Conservation (phyloP, 2,888 invertebrate genomes). For the Altica lythri region DNA sequence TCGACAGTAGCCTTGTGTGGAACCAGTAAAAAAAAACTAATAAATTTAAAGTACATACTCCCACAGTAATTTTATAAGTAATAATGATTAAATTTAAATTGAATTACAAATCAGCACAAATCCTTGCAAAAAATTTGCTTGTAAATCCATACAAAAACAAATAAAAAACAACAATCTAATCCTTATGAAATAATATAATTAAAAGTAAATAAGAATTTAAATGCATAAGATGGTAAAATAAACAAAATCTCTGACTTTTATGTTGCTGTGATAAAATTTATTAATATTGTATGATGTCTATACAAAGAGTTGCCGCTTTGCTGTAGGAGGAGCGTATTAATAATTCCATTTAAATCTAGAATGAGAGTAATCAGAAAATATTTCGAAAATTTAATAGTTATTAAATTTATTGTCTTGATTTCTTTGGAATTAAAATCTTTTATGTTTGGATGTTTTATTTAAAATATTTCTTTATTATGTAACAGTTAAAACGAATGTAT, state of each 20-base stretch:
- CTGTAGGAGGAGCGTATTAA: constrained; percentile 34
- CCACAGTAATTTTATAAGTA: too few relatives aligned
- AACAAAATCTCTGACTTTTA: constrained; percentile 34
- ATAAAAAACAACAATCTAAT: constrained; percentile 9
- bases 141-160: neutral
- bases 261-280: constrained; percentile 32
- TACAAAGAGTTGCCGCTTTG: constrained; percentile 34
- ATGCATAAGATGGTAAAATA: constrained; percentile 36
- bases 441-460: too few relatives aligned
- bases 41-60: too few relatives aligned
- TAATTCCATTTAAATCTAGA: constrained; percentile 23
- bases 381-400: constrained; percentile 12
- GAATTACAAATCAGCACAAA: too few relatives aligned
- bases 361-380: too few relatives aligned
- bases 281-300: constrained; percentile 32
- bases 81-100: too few relatives aligned
- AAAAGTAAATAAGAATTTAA: constrained; percentile 37
- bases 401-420: too few relatives aligned
- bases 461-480: too few relatives aligned
- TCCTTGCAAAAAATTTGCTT: neutral
- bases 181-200: constrained; percentile 32
- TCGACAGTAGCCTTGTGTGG: too few relatives aligned
- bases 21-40: too few relatives aligned
- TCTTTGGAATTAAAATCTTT: too few relatives aligned
- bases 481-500: too few relatives aligned